Conservation (phyloP, 2,888 invertebrate genomes). For the Ramazzottius varieornatus region DNA sequence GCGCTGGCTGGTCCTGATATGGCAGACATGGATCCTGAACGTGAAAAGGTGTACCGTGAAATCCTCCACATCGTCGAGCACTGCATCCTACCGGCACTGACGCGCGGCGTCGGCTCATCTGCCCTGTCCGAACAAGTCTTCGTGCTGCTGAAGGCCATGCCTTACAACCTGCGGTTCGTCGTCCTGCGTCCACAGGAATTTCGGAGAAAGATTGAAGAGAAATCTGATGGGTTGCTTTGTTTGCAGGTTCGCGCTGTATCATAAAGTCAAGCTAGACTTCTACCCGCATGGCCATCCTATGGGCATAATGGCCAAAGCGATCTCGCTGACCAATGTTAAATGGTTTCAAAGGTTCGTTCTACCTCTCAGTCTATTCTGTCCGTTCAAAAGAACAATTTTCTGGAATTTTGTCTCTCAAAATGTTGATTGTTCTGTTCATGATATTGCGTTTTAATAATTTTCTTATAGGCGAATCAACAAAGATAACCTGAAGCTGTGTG, state of each 20-base stretch:
- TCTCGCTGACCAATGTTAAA: background rate
- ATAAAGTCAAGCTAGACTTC: background rate
- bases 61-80: background rate
- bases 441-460: too few species aligned
- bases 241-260: background rate
- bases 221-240: too few species aligned
- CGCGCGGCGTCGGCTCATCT: background rate
- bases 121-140: background rate
- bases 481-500: conserved; percentile 88
- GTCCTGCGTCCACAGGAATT: too few species aligned
- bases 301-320: background rate
- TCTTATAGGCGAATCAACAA: conserved; percentile 45
- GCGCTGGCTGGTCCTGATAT: too few species aligned
- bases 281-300: background rate
- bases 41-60: background rate
- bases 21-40: background rate
- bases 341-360: background rate
- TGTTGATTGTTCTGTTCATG: too few species aligned
- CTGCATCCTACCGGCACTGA: background rate
- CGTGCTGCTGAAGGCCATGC: background rate
- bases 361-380: background rate
- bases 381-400: background rate
- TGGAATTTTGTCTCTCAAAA: conserved; percentile 10
- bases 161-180: background rate
- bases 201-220: too few species aligned